Evolutionary conservation across 2,797 vertebrate genomes (phyloP).

Genomic region (Microcaecilia unicolor): DNA sequence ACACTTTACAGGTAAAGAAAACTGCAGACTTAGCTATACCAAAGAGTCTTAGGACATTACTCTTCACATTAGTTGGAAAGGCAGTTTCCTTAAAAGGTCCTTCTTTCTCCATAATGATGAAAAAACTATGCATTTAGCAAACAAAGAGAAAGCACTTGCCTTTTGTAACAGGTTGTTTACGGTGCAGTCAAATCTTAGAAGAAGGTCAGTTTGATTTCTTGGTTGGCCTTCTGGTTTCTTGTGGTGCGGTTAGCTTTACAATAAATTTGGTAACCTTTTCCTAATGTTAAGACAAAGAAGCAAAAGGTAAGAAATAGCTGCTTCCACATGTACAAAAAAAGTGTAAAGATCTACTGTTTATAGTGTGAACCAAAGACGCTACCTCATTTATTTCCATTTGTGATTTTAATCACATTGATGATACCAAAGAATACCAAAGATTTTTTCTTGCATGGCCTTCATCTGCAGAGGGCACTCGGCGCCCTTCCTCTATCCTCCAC

Average conservation of each 20-base stretch:
- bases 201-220: slow-evolving; percentile 46
- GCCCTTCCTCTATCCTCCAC: slow-evolving; percentile 48
- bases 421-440: slow-evolving; percentile 99
- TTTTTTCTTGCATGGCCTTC: slow-evolving; percentile 85
- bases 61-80: slow-evolving; percentile 32
- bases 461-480: slow-evolving; percentile 74
- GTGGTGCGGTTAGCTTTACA: slow-evolving; percentile 74
- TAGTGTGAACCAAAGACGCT: slow-evolving; percentile 99
- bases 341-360: slow-evolving; percentile 91
- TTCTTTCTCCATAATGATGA: slow-evolving; percentile 42
- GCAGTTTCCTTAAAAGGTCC: slow-evolving; percentile 17
- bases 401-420: slow-evolving; percentile 99
- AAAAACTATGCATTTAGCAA: slow-evolving; percentile 86
- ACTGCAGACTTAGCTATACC: slow-evolving; percentile 46
- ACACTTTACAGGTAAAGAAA: slow-evolving; percentile 16
- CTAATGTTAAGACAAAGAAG: slow-evolving; percentile 63
- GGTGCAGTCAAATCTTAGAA: slow-evolving; percentile 57
- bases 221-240: slow-evolving; percentile 63
- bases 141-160: slow-evolving; percentile 93
- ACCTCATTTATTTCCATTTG: slow-evolving; percentile 99
- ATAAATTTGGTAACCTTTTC: slow-evolving; percentile 71
- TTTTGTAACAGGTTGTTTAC: slow-evolving; percentile 53
- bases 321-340: slow-evolving; percentile 62
- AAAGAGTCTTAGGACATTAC: slow-evolving; percentile 56
- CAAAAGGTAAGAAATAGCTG: slow-evolving; percentile 73